phyloP scores from a whole-genome alignment of 2,797 vertebrate species.

The Geotrypetes seraphini region DNA sequence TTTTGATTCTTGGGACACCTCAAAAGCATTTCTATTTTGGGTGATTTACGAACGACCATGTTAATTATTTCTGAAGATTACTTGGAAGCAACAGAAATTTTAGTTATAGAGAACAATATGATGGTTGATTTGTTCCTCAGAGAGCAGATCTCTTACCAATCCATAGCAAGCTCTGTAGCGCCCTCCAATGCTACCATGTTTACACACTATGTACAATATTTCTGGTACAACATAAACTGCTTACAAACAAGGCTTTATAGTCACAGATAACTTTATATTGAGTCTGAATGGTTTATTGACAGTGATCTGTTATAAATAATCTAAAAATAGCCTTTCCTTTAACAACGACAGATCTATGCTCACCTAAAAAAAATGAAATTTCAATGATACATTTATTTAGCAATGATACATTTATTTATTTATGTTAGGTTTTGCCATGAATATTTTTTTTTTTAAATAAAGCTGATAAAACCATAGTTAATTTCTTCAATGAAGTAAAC shows the following conservation, averaged over 20 bases:
- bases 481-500: conserved; percentile 52
- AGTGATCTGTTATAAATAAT: conserved; percentile 52
- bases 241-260: conserved; percentile 39
- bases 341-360: conserved; percentile 44
- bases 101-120: no score
- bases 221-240: conserved; percentile 44
- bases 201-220: conserved; percentile 45
- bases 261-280: conserved; percentile 41
- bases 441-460: conserved; percentile 23
- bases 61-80: no score
- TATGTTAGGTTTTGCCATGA: conserved; percentile 36
- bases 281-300: conserved; percentile 49
- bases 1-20: no score
- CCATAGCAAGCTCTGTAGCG: no score
- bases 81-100: no score
- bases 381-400: conserved; percentile 52
- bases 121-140: no score
- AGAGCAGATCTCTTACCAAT: no score
- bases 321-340: conserved; percentile 46
- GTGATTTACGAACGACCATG: no score
- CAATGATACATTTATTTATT: no score
- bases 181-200: conserved; percentile 37
- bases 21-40: no score
- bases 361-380: conserved; percentile 48
- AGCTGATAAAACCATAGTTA: conserved; percentile 42